Evolutionary conservation across 2,113 vertebrate genomes (phyloP).

Genomic region (Psilopsiagon aurifrons): DNA sequence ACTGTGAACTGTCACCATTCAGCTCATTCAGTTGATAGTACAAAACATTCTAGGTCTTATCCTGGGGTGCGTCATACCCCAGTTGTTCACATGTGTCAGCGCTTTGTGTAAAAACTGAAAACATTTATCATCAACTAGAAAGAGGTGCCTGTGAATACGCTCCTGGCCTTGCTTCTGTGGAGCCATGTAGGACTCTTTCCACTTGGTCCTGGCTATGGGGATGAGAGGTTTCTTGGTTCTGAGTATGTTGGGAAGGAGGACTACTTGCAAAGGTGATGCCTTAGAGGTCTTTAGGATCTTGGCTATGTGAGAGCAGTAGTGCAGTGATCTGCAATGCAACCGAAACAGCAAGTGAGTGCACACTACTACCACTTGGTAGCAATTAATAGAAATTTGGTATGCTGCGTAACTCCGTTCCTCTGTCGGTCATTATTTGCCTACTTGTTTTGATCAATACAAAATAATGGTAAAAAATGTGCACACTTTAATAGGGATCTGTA

Average conservation of each 20-base stretch:
- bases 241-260: rapidly evolving
- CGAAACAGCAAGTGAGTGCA: neutral
- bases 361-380: neutral
- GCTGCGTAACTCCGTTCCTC: rapidly evolving
- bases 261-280: rapidly evolving
- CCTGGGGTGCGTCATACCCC: neutral
- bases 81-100: rapidly evolving
- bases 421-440: neutral
- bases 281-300: neutral
- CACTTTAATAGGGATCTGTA: neutral
- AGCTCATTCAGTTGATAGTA: rapidly evolving
- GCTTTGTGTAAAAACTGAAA: neutral
- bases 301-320: neutral
- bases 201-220: rapidly evolving
- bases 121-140: no score
- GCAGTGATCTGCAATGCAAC: neutral
- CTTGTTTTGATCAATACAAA: neutral
- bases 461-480: neutral
- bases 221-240: neutral
- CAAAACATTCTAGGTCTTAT: neutral
- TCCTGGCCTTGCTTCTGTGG: neutral
- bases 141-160: rapidly evolving
- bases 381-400: neutral
- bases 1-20: no score
- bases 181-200: rapidly evolving